Evolutionary conservation across 2,113 vertebrate genomes (phyloP).

Genomic region (Eublepharis macularius): DNA sequence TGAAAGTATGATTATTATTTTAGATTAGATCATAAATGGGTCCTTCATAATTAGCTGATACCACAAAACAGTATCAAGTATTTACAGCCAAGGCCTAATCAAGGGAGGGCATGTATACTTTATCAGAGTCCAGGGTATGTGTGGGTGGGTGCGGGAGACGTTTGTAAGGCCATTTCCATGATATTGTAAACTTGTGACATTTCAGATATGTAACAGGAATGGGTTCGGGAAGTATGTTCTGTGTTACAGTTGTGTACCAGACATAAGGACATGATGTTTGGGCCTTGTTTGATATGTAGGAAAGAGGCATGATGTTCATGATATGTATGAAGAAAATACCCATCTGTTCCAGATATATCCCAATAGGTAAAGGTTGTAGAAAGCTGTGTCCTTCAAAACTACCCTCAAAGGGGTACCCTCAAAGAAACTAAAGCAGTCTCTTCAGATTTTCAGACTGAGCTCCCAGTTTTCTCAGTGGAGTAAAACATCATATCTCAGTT

Average conservation of each 20-base stretch:
- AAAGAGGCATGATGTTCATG: background rate
- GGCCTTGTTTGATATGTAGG: rapidly evolving
- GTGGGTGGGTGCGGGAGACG: too few relatives aligned
- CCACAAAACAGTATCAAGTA: background rate
- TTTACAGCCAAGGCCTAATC: too few relatives aligned
- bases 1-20: background rate
- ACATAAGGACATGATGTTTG: too few relatives aligned
- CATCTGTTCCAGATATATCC: background rate
- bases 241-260: too few relatives aligned
- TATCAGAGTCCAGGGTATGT: too few relatives aligned
- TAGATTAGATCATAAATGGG: background rate
- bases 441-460: background rate
- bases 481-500: slow-evolving; percentile 11
- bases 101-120: too few relatives aligned
- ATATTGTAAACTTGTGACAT: too few relatives aligned
- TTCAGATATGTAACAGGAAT: too few relatives aligned
- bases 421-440: background rate
- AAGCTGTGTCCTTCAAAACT: slow-evolving; percentile 12
- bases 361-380: background rate
- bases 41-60: background rate
- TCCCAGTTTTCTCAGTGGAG: slow-evolving; percentile 4
- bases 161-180: too few relatives aligned
- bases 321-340: background rate
- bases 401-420: background rate
- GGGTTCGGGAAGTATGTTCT: too few relatives aligned